These are phyloP conservation scores for Xylophagus ater DNA, from an alignment of 2,888 invertebrate genomes.

Conservation along the genomic window DNA sequence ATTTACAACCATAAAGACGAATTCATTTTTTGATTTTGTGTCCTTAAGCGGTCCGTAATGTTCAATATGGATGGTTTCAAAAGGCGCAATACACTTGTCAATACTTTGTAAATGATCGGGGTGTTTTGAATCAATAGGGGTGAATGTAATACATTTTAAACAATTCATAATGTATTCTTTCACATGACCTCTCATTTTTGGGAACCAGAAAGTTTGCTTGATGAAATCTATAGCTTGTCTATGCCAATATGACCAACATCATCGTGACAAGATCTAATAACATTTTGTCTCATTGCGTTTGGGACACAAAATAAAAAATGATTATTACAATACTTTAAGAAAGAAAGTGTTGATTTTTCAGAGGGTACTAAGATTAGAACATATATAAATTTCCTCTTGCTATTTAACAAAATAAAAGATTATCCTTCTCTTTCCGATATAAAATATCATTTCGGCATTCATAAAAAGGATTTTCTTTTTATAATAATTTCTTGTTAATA, in stretches of 20 bases:
- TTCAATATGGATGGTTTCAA: slow-evolving; percentile 8
- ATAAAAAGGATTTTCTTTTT: not conserved
- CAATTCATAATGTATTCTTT: slow-evolving; percentile 3
- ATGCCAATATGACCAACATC: slow-evolving; percentile 23
- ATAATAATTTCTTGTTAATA: not conserved
- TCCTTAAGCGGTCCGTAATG: slow-evolving; percentile 9
- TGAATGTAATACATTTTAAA: slow-evolving; percentile 2
- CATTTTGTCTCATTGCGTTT: slow-evolving; percentile 1
- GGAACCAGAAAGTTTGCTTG: slow-evolving; percentile 23
- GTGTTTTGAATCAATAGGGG: not conserved
- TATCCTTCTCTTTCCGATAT: no score
- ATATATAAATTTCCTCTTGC: no score
- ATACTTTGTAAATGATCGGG: slow-evolving; percentile 22
- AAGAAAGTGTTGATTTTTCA: no score
- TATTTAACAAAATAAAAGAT: no score
- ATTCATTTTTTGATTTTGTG: not conserved
- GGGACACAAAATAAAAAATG: not conserved
- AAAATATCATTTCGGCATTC: not conserved
- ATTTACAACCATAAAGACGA: not conserved
- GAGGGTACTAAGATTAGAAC: no score
- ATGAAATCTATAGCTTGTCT: slow-evolving; percentile 20
- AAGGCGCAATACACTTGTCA: no score
- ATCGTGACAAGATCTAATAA: slow-evolving; percentile 22
- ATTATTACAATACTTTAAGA: no score
- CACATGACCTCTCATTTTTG: slow-evolving; percentile 16